Percentiles rank a stretch among this genome's conserved stretches.
Conservation (phyloP, 2,888 invertebrate species). For the Lepas anatifera region DNA sequence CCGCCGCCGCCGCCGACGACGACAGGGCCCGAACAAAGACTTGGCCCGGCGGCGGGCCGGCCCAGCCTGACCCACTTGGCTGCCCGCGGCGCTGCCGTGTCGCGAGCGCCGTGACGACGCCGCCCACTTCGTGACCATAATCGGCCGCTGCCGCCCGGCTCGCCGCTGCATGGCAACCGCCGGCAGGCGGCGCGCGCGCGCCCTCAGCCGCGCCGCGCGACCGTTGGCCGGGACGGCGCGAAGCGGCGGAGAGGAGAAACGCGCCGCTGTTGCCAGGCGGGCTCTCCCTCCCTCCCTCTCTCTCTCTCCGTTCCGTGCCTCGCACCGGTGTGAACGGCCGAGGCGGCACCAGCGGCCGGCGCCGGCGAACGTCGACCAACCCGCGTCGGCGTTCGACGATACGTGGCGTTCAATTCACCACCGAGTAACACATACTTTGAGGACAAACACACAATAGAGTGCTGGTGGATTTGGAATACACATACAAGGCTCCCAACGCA, state of each 20-base stretch:
- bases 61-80: not conserved
- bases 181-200: not conserved
- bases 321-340: no score
- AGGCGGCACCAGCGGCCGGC: no score
- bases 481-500: no score
- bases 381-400: no score
- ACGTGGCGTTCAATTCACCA: no score
- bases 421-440: no score
- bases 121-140: not conserved
- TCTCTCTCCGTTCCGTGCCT: no score
- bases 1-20: not conserved
- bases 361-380: no score
- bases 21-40: not conserved
- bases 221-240: no score
- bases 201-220: not conserved
- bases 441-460: no score
- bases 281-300: no score
- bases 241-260: not conserved
- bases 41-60: not conserved
- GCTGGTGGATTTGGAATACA: no score
- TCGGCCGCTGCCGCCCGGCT: not conserved
- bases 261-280: not conserved
- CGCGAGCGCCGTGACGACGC: not conserved
- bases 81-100: not conserved
- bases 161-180: not conserved